These are phyloP conservation scores for Pangasianodon gigas DNA, from an alignment of 2,113 vertebrate species.

Conservation along the genomic window DNA sequence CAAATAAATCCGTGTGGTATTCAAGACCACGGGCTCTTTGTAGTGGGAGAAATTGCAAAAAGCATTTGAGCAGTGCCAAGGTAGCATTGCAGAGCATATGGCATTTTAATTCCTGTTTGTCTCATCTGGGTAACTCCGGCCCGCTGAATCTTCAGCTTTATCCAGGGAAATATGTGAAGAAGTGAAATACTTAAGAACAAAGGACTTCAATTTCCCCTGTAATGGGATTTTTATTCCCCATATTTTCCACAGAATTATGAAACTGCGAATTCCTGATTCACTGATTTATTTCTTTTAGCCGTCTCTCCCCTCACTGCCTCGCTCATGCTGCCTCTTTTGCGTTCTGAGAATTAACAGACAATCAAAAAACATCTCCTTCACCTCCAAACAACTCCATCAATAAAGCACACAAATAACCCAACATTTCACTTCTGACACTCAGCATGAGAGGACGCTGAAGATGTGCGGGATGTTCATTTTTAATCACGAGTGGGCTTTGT, in stretches of 20 bases:
- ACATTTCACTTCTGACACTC: slow-evolving; percentile 51
- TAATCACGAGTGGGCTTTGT: slow-evolving; percentile 74
- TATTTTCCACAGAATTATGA: slow-evolving; percentile 61
- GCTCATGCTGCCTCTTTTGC: slow-evolving; percentile 41
- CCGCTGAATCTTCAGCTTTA: slow-evolving; percentile 70
- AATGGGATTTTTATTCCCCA: slow-evolving; percentile 69
- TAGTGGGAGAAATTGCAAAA: slow-evolving; percentile 76
- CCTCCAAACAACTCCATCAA: slow-evolving; percentile 53
- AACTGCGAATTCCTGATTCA: slow-evolving; percentile 50
- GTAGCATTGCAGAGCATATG: slow-evolving; percentile 77
- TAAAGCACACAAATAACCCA: slow-evolving; percentile 60
- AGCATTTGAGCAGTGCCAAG: slow-evolving; percentile 72
- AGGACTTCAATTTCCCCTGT: slow-evolving; percentile 79
- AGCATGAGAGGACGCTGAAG: slow-evolving; percentile 47
- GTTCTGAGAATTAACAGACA: slow-evolving; percentile 51
- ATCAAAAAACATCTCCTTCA: slow-evolving; percentile 46
- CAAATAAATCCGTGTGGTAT: slow-evolving; percentile 47
- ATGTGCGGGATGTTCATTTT: slow-evolving; percentile 69
- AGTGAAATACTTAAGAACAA: slow-evolving; percentile 77
- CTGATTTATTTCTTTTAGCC: slow-evolving; percentile 54
- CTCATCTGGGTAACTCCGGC: slow-evolving; percentile 79
- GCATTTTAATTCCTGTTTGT: slow-evolving; percentile 80
- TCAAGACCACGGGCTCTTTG: slow-evolving; percentile 69
- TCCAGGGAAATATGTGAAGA: slow-evolving; percentile 78
- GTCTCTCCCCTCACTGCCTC: slow-evolving; percentile 34